Evolutionary conservation across 2,797 vertebrate species (phyloP), one percentile per base, ranked within the genome.

Genomic region (Eidolon dupreanum): DNA sequence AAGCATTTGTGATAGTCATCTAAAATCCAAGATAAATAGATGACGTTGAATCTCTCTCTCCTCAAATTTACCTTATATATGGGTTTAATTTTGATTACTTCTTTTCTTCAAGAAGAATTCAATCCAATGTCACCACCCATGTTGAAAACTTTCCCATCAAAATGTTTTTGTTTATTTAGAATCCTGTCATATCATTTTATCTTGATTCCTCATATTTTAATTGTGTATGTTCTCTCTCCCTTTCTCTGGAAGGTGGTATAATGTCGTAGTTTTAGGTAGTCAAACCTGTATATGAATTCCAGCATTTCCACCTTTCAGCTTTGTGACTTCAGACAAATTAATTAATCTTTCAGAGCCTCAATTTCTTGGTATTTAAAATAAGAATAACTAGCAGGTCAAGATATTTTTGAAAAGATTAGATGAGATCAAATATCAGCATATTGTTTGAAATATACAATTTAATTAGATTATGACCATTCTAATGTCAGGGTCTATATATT

Each of bases 321-420:
- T 51, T 31, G 7, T 36, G 77, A 10, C 3, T 71, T 81, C 59
- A 71, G 22, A 49, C 3, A 87, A 94, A 63, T 74, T 24, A 78
- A 46, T 74, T 87, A 74, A 71, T 33, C 24, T 86, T 88, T 77
- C 10, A 68, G 17, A 28, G 0, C 10, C 31, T 82, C 38, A 26
- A 2, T 88, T 93, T 94, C 4, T 63, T 93, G 26, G 28, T 78
- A 86, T 59, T 89, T 83, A 94, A 93, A 94, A 79, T 61, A 73
- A 3, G 7, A 49, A 41, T 31, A 77, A 53, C 51, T 57, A 61
- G n/a, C 59, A 46, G 53, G 3, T 49, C 36, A 88, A 51, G 1
- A 33, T 57, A 83, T 17, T 92, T 95, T 89, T 43, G 61, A 53
- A 43, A 61, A 73, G 4, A 51, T 91, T 59, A 43, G 28, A 49